Conservation (phyloP, 1,140 invertebrate genomes). For the Drosophila mayri region DNA sequence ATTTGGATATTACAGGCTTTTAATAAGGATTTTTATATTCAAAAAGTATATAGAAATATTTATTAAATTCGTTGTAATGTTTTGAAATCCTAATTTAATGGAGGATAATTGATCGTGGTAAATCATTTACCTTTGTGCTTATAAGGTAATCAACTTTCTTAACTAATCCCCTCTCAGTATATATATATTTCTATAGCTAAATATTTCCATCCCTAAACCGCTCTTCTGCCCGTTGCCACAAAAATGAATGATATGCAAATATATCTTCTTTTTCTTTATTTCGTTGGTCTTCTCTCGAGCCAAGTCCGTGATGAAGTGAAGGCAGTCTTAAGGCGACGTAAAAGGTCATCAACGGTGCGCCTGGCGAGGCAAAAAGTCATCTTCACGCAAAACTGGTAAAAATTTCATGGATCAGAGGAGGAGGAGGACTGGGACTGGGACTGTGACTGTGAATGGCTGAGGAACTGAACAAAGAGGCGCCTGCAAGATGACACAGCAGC, state of each 20-base stretch:
- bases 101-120: neutral
- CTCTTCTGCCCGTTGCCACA: conserved; percentile 18
- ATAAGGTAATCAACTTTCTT: neutral
- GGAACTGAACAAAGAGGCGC: conserved; percentile 66
- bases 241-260: conserved; percentile 77
- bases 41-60: too few relatives aligned
- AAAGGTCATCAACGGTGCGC: conserved; percentile 69
- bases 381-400: conserved; percentile 59
- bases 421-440: conserved; percentile 1
- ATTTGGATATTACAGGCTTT: too few relatives aligned
- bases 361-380: conserved; percentile 60
- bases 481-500: conserved; percentile 74
- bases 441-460: neutral
- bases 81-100: neutral
- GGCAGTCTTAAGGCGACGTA: conserved; percentile 69
- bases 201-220: neutral
- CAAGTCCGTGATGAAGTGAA: conserved; percentile 61
- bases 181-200: neutral
- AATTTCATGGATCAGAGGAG: conserved; percentile 4
- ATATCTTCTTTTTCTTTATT: conserved; percentile 24
- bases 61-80: too few relatives aligned
- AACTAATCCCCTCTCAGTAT: neutral
- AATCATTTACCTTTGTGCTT: neutral
- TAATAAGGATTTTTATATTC: too few relatives aligned
- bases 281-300: conserved; percentile 10